Percentiles rank a stretch among this genome's conserved stretches.
phyloP scores from a whole-genome alignment of 1,140 invertebrate species.

The Centruroides sculpturatus region DNA sequence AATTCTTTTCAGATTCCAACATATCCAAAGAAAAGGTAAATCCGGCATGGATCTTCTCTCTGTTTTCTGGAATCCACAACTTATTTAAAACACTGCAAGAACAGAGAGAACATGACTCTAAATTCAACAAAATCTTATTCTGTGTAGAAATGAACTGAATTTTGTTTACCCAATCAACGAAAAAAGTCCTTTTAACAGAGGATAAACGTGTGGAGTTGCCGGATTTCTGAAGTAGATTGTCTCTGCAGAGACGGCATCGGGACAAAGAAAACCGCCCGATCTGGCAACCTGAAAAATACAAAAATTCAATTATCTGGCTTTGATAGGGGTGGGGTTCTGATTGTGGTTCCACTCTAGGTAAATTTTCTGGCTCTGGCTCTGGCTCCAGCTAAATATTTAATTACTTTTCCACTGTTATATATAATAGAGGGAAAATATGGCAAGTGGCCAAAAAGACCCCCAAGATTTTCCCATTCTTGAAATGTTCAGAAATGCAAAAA shows the following conservation, averaged over 20 bases:
- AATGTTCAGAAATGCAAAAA: no score
- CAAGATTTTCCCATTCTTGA: no score
- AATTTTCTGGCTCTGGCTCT: no score
- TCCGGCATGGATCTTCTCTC: constrained; percentile 41
- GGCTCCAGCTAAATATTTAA: no score
- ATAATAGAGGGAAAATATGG: no score
- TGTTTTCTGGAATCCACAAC: constrained; percentile 52
- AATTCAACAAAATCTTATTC: background rate
- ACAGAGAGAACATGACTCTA: constrained; percentile 1
- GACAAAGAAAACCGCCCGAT: constrained; percentile 56
- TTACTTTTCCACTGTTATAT: no score
- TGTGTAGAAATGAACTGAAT: no score
- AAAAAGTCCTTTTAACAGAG: constrained; percentile 58
- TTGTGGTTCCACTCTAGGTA: no score
- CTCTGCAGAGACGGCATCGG: background rate
- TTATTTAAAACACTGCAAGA: constrained; percentile 54
- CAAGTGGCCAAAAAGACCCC: no score
- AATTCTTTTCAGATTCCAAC: constrained; percentile 44
- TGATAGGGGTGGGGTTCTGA: no score
- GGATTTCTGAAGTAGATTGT: constrained; percentile 44
- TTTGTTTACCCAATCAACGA: constrained; percentile 36
- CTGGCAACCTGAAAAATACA: constrained; percentile 47
- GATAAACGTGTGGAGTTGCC: constrained; percentile 60
- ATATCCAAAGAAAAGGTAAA: constrained; percentile 52
- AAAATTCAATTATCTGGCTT: constrained; percentile 41